Percentiles rank a stretch among this genome's conserved stretches.
phyloP scores from a whole-genome alignment of 2,888 invertebrate species.

The Chironomus riparius region DNA sequence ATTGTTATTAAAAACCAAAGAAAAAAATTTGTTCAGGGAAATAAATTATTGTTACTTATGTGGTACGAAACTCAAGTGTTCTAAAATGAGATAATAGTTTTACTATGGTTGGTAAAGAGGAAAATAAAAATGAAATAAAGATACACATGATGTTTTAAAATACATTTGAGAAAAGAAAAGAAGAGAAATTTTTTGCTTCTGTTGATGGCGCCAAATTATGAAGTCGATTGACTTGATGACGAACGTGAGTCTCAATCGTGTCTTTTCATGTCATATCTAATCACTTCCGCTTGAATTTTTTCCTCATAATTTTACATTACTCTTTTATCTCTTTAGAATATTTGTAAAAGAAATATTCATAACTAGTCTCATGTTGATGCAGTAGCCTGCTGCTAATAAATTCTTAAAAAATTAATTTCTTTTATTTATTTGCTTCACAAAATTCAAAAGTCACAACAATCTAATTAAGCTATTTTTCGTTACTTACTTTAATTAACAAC shows the following conservation, averaged over 20 bases:
- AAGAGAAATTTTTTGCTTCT: neutral
- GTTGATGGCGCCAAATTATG: slow-evolving; percentile 9
- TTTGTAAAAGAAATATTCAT: no score
- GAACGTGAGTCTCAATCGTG: neutral
- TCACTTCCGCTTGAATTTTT: slow-evolving; percentile 5
- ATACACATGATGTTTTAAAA: neutral
- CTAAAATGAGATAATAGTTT: neutral
- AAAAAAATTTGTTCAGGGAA: neutral
- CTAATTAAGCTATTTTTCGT: no score
- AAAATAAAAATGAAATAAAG: neutral
- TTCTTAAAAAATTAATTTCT: no score
- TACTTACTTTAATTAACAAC: no score
- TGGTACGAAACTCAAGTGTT: neutral
- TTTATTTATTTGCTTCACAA: no score
- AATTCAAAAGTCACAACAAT: no score
- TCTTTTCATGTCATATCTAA: neutral
- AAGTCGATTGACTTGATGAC: slow-evolving; percentile 3
- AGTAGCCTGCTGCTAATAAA: no score
- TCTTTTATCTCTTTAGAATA: no score
- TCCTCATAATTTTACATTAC: neutral
- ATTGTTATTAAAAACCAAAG: neutral
- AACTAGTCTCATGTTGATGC: no score
- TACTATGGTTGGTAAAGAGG: neutral
- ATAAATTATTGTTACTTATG: neutral
- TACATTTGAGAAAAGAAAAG: neutral